Conservation (phyloP, 35 echinoderm and acorn worm species). For the Hemicentrotus pulcherrimus region DNA sequence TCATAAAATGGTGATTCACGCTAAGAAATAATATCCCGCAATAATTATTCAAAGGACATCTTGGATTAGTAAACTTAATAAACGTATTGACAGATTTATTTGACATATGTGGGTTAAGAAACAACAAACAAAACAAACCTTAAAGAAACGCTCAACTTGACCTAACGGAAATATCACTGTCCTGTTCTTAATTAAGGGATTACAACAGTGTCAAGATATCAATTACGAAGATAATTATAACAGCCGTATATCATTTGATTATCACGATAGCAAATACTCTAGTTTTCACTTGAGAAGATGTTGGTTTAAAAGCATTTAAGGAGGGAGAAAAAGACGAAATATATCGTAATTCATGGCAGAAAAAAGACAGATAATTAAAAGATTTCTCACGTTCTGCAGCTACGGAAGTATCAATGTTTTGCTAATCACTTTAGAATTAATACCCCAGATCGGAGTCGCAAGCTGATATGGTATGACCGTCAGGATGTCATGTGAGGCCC, state of each 20-base stretch:
- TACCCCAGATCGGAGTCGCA: background rate
- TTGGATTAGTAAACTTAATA: background rate
- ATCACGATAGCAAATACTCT: background rate
- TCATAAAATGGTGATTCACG: background rate
- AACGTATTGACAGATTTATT: constrained; percentile 19
- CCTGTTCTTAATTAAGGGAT: background rate
- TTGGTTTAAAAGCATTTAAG: background rate
- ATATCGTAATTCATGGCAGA: background rate
- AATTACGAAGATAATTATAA: background rate
- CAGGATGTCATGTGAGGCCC: background rate
- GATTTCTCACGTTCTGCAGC: background rate
- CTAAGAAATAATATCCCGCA: background rate
- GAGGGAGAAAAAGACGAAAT: background rate
- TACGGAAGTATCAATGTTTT: constrained; percentile 39
- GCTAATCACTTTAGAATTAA: constrained; percentile 23
- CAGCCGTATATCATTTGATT: constrained; percentile 12
- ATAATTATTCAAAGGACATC: background rate
- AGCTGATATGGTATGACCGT: background rate
- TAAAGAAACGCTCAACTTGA: background rate
- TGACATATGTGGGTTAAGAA: background rate
- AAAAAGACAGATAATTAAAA: background rate
- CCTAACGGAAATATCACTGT: background rate
- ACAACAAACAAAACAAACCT: background rate
- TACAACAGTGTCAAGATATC: constrained; percentile 2
- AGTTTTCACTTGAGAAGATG: background rate